Evolutionary conservation across 2,888 invertebrate genomes (phyloP).

Genomic region (Diachrysia chrysitis): DNA sequence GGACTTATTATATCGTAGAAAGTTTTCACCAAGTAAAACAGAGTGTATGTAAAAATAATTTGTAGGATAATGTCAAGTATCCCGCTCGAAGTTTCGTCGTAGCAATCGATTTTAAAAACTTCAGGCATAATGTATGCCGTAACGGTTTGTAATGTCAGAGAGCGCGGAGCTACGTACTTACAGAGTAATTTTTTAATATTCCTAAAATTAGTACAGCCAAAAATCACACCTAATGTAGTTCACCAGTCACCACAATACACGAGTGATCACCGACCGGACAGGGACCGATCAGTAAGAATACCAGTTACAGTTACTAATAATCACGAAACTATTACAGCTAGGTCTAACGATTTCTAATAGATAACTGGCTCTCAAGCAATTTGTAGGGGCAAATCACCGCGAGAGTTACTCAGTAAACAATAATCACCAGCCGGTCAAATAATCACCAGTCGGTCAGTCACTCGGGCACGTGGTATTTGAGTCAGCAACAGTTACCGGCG

Average conservation of each 20-base stretch:
- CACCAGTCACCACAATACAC: slow-evolving; percentile 15
- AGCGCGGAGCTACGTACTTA: slow-evolving; percentile 14
- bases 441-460: slow-evolving; percentile 19
- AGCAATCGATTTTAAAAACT: slow-evolving; percentile 18
- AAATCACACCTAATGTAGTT: slow-evolving; percentile 49
- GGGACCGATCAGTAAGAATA: background rate
- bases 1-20: slow-evolving; percentile 72
- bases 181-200: slow-evolving; percentile 43
- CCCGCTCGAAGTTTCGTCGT: slow-evolving; percentile 48
- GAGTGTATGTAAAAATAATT: slow-evolving; percentile 70
- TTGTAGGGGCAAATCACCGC: background rate
- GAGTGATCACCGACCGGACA: slow-evolving; percentile 18
- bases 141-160: slow-evolving; percentile 10
- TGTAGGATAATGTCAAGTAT: slow-evolving; percentile 67
- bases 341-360: background rate
- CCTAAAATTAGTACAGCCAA: slow-evolving; percentile 62
- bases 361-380: background rate
- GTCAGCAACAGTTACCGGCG: slow-evolving; percentile 72
- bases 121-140: slow-evolving; percentile 35
- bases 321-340: background rate
- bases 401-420: background rate
- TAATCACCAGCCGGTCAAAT: slow-evolving; percentile 12
- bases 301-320: slow-evolving; percentile 3
- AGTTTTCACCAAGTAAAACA: slow-evolving; percentile 74
- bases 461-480: slow-evolving; percentile 17